These are phyloP conservation scores for Margaritifera margaritifera DNA, from an alignment of 2,888 invertebrate species.

Conservation along the genomic window DNA sequence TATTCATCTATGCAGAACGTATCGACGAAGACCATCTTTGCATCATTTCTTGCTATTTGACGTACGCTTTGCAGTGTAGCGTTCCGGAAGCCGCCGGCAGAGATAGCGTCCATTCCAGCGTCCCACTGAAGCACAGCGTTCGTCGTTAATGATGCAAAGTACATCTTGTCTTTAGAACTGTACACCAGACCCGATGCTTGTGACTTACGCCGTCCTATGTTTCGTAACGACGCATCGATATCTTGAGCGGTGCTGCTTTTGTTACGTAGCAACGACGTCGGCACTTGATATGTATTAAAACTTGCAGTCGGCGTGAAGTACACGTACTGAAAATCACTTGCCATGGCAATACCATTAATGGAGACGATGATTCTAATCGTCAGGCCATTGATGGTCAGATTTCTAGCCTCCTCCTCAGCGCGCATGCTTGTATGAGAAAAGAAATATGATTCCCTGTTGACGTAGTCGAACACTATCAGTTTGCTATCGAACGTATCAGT, in stretches of 20 bases:
- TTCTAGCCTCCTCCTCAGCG: conserved; percentile 10
- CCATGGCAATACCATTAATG: conserved; percentile 41
- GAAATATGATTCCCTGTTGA: conserved; percentile 21
- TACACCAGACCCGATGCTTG: conserved; percentile 36
- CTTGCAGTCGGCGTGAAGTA: conserved; percentile 29
- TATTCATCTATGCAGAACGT: conserved; percentile 33
- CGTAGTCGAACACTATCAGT: conserved; percentile 29
- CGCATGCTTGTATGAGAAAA: conserved; percentile 32
- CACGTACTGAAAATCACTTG: conserved; percentile 23
- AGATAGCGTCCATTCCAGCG: too few relatives aligned
- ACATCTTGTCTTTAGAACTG: conserved; percentile 16
- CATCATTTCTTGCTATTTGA: conserved; percentile 8
- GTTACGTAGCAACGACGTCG: conserved; percentile 21
- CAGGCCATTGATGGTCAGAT: conserved; percentile 10
- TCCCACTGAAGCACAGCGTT: conserved; percentile 25
- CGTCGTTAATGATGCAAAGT: conserved; percentile 25
- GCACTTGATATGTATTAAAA: conserved; percentile 24
- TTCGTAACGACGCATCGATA: conserved; percentile 12
- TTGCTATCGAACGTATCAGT: conserved; percentile 27
- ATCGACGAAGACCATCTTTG: conserved; percentile 27
- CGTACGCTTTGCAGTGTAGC: too few relatives aligned
- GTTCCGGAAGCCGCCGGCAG: too few relatives aligned
- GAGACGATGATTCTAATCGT: conserved; percentile 8
- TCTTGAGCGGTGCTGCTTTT: conserved; percentile 6
- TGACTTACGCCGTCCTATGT: conserved; percentile 29